phyloP scores from a whole-genome alignment of 2,113 vertebrate species.

The Oreochromis aureus region DNA sequence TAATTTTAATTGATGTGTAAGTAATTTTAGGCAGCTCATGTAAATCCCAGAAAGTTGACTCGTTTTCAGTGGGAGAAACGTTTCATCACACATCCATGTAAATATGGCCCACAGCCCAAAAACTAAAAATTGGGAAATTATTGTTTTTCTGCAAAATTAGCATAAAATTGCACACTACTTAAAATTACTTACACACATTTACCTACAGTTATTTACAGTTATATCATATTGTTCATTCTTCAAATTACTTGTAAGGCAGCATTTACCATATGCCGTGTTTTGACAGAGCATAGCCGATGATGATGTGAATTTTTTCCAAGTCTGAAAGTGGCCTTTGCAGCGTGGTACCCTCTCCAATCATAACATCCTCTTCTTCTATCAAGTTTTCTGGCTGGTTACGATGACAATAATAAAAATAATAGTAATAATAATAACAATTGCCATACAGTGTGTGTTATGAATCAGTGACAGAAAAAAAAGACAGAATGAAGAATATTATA shows the following conservation, averaged over 20 bases:
- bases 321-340: slow-evolving; percentile 81
- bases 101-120: neutral
- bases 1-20: neutral
- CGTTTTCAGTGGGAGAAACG: neutral
- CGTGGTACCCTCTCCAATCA: slow-evolving; percentile 72
- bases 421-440: neutral
- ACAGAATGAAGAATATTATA: neutral
- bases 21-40: neutral
- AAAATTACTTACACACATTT: neutral
- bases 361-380: slow-evolving; percentile 61
- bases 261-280: slow-evolving; percentile 80
- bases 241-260: too few species aligned
- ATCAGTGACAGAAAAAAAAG: neutral
- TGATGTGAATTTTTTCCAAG: slow-evolving; percentile 89
- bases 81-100: neutral
- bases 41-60: neutral
- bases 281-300: slow-evolving; percentile 82
- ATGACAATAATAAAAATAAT: neutral
- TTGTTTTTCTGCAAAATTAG: neutral
- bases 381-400: slow-evolving; percentile 36
- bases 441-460: neutral
- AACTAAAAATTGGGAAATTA: neutral
- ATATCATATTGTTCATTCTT: neutral
- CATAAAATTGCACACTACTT: neutral
- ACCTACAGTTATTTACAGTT: neutral